Percentiles rank a stretch among this genome's conserved stretches.
Conservation (phyloP, 2,113 vertebrate species). For the Plotosus lineatus region DNA sequence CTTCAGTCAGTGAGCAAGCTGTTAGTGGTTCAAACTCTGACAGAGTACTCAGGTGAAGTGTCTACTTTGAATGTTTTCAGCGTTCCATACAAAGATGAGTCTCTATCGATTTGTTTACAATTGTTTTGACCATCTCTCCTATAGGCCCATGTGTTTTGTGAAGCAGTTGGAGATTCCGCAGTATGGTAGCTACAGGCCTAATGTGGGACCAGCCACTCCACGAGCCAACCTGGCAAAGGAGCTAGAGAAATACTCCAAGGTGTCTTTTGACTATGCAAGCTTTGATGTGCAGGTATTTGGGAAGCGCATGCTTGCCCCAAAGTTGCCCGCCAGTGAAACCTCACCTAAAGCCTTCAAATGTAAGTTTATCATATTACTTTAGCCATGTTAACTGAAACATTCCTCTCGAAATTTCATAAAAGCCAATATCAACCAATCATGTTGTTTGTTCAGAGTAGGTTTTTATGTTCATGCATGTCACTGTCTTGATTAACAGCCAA, state of each 20-base stretch:
- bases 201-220: constrained; percentile 86
- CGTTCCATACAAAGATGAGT: not conserved
- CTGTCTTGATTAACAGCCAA: constrained; percentile 73
- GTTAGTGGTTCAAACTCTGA: constrained; percentile 85
- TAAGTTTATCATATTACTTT: constrained; percentile 67
- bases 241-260: constrained; percentile 99
- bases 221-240: constrained; percentile 98
- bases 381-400: not conserved
- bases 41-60: constrained; percentile 88
- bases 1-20: constrained; percentile 77
- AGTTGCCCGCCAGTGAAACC: constrained; percentile 90
- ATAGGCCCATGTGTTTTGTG: constrained; percentile 98
- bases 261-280: constrained; percentile 99
- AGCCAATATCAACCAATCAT: not conserved
- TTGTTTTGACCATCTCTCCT: not conserved
- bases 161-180: constrained; percentile 98
- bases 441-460: not conserved
- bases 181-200: constrained; percentile 91
- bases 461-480: constrained; percentile 13
- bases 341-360: constrained; percentile 99
- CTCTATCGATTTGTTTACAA: not conserved
- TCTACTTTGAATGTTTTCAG: not conserved
- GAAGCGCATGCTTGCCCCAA: constrained; percentile 97
- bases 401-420: not conserved
- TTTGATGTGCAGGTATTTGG: constrained; percentile 99